Conservation (phyloP, 2,888 invertebrate species). For the Acleris literana region DNA sequence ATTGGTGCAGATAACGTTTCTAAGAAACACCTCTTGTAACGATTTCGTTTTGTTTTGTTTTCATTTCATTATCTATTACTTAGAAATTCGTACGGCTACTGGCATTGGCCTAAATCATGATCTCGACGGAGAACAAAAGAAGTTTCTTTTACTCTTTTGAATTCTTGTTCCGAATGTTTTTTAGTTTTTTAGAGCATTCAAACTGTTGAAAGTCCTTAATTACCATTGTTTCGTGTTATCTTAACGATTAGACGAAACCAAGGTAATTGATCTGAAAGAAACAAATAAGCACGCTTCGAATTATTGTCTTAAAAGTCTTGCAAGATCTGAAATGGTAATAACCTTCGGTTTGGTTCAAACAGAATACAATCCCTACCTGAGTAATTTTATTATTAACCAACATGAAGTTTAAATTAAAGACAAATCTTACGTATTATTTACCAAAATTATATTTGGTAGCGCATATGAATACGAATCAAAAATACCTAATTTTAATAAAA, state of each 20-base stretch:
- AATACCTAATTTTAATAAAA: no score
- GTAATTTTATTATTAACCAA: no score
- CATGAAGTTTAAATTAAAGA: no score
- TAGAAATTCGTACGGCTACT: slow-evolving; percentile 2
- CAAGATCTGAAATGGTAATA: no score
- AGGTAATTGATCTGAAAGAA: background rate
- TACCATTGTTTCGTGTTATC: slow-evolving; percentile 12
- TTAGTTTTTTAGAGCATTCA: slow-evolving; percentile 18
- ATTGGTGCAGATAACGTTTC: slow-evolving; percentile 15
- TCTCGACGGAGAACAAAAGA: slow-evolving; percentile 23
- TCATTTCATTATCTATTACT: slow-evolving; percentile 6
- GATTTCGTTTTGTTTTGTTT: slow-evolving; percentile 6
- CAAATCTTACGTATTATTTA: no score
- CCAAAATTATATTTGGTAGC: no score
- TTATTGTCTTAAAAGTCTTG: no score
- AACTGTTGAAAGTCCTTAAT: slow-evolving; percentile 25
- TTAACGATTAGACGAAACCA: background rate
- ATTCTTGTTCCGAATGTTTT: slow-evolving; percentile 16
- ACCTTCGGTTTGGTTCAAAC: no score
- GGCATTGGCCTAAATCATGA: slow-evolving; percentile 13
- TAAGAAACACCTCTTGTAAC: background rate
- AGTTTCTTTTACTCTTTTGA: slow-evolving; percentile 19
- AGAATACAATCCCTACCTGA: no score
- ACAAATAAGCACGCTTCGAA: no score
- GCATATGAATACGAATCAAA: no score